phyloP scores from a whole-genome alignment of 1,140 invertebrate genomes.

The Eriosoma lanigerum region DNA sequence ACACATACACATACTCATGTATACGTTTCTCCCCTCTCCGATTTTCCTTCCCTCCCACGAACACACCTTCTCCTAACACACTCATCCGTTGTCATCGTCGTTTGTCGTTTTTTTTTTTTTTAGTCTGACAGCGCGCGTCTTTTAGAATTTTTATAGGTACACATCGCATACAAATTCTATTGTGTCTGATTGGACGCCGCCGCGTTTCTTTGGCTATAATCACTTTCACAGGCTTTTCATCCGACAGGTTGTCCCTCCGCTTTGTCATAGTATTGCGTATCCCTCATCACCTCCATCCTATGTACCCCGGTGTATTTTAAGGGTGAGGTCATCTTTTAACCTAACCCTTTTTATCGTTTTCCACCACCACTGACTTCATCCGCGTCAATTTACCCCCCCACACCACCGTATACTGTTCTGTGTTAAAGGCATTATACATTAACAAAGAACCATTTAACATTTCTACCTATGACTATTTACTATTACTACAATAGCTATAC shows the following conservation, averaged over 20 bases:
- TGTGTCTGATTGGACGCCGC: not conserved
- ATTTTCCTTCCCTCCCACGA: not conserved
- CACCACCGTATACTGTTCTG: not conserved
- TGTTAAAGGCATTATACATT: constrained; percentile 8
- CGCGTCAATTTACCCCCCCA: not conserved
- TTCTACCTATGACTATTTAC: not conserved
- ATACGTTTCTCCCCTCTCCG: not conserved
- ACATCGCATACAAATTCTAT: not conserved
- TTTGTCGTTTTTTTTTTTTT: constrained; percentile 7
- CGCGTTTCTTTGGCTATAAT: constrained; percentile 4
- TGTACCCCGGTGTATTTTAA: constrained; percentile 6
- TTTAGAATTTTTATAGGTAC: too few relatives aligned
- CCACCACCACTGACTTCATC: not conserved
- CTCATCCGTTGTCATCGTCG: not conserved
- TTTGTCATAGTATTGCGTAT: not conserved
- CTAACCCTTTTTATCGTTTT: constrained; percentile 41
- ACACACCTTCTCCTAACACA: not conserved
- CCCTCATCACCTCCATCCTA: not conserved
- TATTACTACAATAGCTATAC: not conserved
- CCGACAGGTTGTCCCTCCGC: constrained; percentile 45
- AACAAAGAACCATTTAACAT: constrained; percentile 17
- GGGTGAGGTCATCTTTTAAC: constrained; percentile 31
- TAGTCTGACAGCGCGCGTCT: not conserved
- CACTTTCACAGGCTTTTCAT: constrained; percentile 31
- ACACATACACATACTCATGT: not conserved